Evolutionary conservation across 2,797 vertebrate species (phyloP), one percentile per base, ranked within the genome.

Genomic region (Coregonus ussuriensis): DNA sequence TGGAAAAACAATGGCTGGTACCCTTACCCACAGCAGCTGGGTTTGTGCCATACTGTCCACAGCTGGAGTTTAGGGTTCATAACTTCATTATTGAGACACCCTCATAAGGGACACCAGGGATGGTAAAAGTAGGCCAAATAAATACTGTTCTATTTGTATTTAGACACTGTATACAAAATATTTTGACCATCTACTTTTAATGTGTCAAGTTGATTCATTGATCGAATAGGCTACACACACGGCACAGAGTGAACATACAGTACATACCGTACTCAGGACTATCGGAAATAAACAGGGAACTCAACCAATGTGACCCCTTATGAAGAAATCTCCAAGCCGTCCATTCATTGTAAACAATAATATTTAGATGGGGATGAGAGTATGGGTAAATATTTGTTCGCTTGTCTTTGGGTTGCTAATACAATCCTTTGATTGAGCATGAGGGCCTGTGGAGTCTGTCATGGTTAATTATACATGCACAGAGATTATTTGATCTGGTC

Each of bases 301-400:
- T 67, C 31, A 31, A 11, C 29, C 41, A 65, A 77, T 18, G 21
- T 67, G 1, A 15, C 15, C 66, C 13, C 66, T 18, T 6, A 62
- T 1, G 72, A 83, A 21, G 77, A 25, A 81, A 85, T 51, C 74
- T 82, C 74, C 72, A 63, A 84, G 75, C 77, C 59, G 74, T 80
- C 81, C 71, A 47, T 54, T 80, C 68, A 47, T 54, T 80, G 35
- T 14, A 31, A 16, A 77, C 74, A 88, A 81, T 77, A 84, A 86
- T 81, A 84, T 91, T 86, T 74, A 76, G 75, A 83, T 82, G 29
- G 78, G 85, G 76, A 85, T 70, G 82, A 79, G 78, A 77, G 68
- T 51, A 5, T 74, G 82, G 82, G 74, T 76, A 89, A 91, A 90
- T 86, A 89, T 90, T 88, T 89, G 86, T 80, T 74, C 74, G 4